phyloP scores from a whole-genome alignment of 2,797 vertebrate species.

The Sciurus vulgaris region DNA sequence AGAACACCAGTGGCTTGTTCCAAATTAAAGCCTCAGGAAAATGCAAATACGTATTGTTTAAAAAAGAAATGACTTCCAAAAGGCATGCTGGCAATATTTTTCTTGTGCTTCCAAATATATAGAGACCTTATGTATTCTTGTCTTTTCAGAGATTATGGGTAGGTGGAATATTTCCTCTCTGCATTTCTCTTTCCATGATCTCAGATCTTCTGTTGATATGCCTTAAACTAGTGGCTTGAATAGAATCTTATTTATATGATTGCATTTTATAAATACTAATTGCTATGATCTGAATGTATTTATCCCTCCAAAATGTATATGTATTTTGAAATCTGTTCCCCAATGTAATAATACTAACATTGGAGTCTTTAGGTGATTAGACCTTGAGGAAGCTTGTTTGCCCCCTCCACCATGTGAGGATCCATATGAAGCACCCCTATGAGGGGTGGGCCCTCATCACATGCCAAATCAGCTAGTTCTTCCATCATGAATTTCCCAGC shows the following conservation, averaged over 20 bases:
- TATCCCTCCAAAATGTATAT: not conserved
- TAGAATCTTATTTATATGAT: not conserved
- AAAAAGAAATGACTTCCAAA: not conserved
- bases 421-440: not conserved
- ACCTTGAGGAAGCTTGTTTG: not conserved
- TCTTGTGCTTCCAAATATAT: slow-evolving; percentile 3
- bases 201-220: not conserved
- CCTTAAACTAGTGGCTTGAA: not conserved
- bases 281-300: not conserved
- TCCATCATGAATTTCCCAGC: not conserved
- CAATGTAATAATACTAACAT: too few relatives aligned
- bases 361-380: not conserved
- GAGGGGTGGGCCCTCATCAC: too few relatives aligned
- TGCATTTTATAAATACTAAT: slow-evolving; percentile 6
- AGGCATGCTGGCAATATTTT: not conserved
- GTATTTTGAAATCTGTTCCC: not conserved
- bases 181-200: not conserved
- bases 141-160: not conserved
- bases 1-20: slow-evolving; percentile 36
- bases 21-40: slow-evolving; percentile 54
- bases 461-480: not conserved
- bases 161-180: slow-evolving; percentile 11
- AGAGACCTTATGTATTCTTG: not conserved
- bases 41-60: slow-evolving; percentile 34
- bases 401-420: not conserved